Percentiles rank a stretch among this genome's conserved stretches.
phyloP scores from a whole-genome alignment of 2,888 invertebrate genomes.

The Lithophane ornitopus region DNA sequence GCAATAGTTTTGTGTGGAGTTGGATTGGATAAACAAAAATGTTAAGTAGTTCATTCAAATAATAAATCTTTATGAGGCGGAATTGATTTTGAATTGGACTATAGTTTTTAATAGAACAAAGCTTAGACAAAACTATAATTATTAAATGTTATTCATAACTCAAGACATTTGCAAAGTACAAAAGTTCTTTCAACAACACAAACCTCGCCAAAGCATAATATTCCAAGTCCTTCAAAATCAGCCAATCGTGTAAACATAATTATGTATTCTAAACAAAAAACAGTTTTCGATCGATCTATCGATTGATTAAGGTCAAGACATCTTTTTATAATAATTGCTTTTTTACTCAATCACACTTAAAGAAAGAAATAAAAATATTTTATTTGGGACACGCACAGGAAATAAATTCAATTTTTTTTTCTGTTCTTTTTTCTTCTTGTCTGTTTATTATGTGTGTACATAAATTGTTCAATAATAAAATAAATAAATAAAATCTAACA shows the following conservation, averaged over 20 bases:
- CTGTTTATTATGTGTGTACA: too few species aligned
- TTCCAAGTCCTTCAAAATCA: background rate
- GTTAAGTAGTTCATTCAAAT: background rate
- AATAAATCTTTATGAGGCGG: background rate
- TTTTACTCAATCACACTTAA: background rate
- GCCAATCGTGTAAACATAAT: background rate
- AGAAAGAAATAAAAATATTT: too few species aligned
- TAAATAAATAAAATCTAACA: too few species aligned
- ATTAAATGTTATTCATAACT: background rate
- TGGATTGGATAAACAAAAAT: background rate
- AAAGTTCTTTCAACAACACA: background rate
- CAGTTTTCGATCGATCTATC: background rate
- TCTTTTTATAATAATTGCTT: background rate
- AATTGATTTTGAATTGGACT: background rate
- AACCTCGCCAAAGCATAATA: background rate
- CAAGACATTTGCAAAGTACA: background rate
- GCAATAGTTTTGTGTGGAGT: slow-evolving; percentile 13
- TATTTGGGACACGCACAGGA: too few species aligned
- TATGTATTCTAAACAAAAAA: background rate
- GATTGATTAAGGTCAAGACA: background rate
- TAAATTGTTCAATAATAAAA: too few species aligned
- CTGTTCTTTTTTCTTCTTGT: too few species aligned
- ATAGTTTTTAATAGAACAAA: background rate
- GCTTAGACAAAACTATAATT: background rate
- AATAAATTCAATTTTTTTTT: too few species aligned